Conservation (phyloP, 2,113 vertebrate species). For the Xyliphius kryptos region DNA sequence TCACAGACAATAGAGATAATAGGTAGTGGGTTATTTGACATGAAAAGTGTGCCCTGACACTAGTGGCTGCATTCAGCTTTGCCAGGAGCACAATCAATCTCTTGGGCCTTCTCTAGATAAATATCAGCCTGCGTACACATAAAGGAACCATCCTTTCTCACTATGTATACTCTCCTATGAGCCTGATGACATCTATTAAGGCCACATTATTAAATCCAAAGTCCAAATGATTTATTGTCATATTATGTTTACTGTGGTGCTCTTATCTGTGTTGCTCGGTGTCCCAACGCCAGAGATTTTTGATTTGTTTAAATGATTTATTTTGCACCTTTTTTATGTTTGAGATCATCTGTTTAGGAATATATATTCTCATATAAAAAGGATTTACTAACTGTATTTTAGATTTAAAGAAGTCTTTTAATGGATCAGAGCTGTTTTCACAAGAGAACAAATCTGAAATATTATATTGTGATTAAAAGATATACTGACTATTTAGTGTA, state of each 20-base stretch:
- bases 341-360: not conserved
- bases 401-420: too few relatives aligned
- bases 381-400: too few relatives aligned
- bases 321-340: not conserved
- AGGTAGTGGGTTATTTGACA: constrained; percentile 21
- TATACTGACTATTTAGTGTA: too few relatives aligned
- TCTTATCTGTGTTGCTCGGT: not conserved
- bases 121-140: constrained; percentile 22
- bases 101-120: constrained; percentile 25
- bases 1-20: constrained; percentile 38
- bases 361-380: too few relatives aligned
- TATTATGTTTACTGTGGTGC: constrained; percentile 10
- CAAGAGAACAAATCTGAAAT: too few relatives aligned
- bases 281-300: not conserved
- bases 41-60: constrained; percentile 23
- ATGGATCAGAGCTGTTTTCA: too few relatives aligned
- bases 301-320: not conserved
- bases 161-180: constrained; percentile 9
- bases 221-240: constrained; percentile 22
- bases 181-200: constrained; percentile 24
- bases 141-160: constrained; percentile 22
- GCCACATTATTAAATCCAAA: constrained; percentile 24
- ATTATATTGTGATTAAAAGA: too few relatives aligned
- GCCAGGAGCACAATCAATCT: constrained; percentile 32
- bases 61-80: constrained; percentile 32